Conservation (phyloP, 2,113 vertebrate species). For the Peromyscus polionotus region DNA sequence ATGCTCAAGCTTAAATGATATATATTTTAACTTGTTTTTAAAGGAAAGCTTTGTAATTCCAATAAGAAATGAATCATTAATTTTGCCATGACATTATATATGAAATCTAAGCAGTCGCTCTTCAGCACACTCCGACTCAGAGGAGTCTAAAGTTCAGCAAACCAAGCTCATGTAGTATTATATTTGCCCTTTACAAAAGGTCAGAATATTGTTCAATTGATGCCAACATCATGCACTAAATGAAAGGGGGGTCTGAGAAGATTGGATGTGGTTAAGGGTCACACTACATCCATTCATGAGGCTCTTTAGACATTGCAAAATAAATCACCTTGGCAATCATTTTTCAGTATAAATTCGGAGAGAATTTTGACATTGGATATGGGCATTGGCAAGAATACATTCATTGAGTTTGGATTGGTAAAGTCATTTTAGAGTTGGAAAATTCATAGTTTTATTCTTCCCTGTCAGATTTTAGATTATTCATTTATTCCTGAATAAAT, state of each 20-base stretch:
- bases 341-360: conserved; percentile 54
- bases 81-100: conserved; percentile 82
- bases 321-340: conserved; percentile 54
- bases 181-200: conserved; percentile 85
- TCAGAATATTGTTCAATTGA: conserved; percentile 85
- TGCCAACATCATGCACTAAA: conserved; percentile 82
- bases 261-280: conserved; percentile 77
- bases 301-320: conserved; percentile 70
- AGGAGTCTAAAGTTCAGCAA: conserved; percentile 84
- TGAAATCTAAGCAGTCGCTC: conserved; percentile 82
- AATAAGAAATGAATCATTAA: conserved; percentile 84
- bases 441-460: conserved; percentile 6
- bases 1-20: conserved; percentile 73
- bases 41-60: conserved; percentile 78
- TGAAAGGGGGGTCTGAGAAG: conserved; percentile 78
- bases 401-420: conserved; percentile 33
- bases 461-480: not conserved
- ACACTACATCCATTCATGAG: conserved; percentile 79
- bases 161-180: conserved; percentile 83
- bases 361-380: conserved; percentile 67
- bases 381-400: not conserved
- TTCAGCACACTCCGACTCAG: conserved; percentile 81
- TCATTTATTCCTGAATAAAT: not conserved
- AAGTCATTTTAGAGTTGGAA: conserved; percentile 55
- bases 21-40: conserved; percentile 78